Conservation (phyloP, 2,113 vertebrate species). For the Calcarius ornatus region DNA sequence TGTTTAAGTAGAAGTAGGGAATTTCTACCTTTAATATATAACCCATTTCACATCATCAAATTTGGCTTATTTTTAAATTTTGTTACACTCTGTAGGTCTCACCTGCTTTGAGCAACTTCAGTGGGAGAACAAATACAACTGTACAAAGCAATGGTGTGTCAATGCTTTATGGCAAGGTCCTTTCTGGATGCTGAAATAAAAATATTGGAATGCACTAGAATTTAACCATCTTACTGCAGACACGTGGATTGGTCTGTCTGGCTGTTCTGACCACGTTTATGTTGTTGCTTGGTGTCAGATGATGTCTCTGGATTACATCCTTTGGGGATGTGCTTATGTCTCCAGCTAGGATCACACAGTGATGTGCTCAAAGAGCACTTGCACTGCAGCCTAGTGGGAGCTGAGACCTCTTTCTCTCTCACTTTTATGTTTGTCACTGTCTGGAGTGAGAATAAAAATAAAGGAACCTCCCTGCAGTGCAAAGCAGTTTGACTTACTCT, state of each 20-base stretch:
- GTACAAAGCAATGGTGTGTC: accelerated
- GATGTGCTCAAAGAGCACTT: background rate
- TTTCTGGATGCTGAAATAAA: background rate
- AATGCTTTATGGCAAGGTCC: background rate
- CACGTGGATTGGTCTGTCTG: background rate
- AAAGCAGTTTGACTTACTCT: background rate
- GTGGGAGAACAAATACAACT: background rate
- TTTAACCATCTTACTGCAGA: background rate
- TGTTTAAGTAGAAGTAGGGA: background rate
- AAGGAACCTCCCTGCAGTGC: background rate
- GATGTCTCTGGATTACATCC: background rate
- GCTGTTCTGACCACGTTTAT: background rate
- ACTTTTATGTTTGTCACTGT: background rate
- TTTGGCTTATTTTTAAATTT: background rate
- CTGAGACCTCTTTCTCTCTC: background rate
- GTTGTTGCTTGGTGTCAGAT: background rate
- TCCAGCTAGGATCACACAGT: background rate
- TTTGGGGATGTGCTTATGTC: background rate
- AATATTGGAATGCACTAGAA: background rate
- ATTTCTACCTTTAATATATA: background rate
- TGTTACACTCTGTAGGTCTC: accelerated
- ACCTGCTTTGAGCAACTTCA: background rate
- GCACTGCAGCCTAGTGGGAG: background rate
- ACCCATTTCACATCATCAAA: background rate
- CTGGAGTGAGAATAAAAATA: background rate